These are phyloP conservation scores for Himalopsyche japonica DNA, from an alignment of 2,888 invertebrate genomes.

Conservation along the genomic window DNA sequence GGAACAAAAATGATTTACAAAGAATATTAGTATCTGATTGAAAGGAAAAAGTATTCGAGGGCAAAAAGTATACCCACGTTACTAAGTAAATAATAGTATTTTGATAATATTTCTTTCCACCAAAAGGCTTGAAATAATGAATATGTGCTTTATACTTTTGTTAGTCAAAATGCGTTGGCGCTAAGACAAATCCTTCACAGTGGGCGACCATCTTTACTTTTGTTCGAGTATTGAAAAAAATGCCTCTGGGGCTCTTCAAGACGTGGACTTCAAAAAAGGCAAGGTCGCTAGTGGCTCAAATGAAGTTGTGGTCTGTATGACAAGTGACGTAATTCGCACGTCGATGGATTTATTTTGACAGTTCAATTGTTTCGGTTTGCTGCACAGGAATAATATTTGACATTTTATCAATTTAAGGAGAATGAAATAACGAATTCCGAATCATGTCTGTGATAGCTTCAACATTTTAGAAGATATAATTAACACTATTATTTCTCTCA, in stretches of 20 bases:
- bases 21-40: too few species aligned
- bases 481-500: too few species aligned
- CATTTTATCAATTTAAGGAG: background rate
- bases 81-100: too few species aligned
- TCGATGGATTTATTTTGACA: background rate
- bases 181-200: background rate
- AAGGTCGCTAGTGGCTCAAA: background rate
- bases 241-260: background rate
- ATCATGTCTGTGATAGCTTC: background rate
- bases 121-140: background rate
- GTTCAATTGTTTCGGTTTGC: background rate
- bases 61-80: too few species aligned
- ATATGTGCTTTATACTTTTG: background rate
- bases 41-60: too few species aligned
- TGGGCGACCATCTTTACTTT: slow-evolving; percentile 6
- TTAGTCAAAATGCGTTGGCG: background rate
- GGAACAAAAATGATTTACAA: too few species aligned
- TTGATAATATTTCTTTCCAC: background rate
- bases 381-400: background rate
- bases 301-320: background rate
- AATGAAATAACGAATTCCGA: background rate
- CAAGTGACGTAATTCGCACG: background rate
- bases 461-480: background rate
- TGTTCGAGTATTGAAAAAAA: background rate
- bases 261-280: background rate